Percentiles rank a stretch among this genome's conserved stretches.
Conservation (phyloP, 2,113 vertebrate species). For the Hippolais icterina region DNA sequence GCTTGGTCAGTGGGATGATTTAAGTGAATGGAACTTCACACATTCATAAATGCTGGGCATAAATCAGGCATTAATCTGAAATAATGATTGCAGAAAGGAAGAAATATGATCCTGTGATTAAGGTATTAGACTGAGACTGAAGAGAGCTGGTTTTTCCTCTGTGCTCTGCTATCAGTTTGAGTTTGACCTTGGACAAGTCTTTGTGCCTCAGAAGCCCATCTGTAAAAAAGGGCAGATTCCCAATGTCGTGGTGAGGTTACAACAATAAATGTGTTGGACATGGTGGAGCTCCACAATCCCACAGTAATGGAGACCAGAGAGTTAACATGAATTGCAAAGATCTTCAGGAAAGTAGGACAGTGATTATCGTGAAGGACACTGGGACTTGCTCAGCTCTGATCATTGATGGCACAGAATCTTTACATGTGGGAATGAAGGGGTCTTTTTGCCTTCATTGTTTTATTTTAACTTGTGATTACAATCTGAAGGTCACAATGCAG, state of each 20-base stretch:
- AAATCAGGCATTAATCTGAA: slow-evolving; percentile 3
- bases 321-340: background rate
- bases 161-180: background rate
- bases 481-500: background rate
- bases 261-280: background rate
- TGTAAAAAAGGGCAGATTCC: background rate
- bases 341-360: background rate
- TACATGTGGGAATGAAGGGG: background rate
- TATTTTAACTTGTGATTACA: background rate
- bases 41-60: background rate
- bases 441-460: background rate
- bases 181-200: background rate
- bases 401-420: background rate
- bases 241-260: fast-evolving
- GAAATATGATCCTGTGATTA: background rate
- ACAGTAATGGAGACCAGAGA: background rate
- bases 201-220: background rate
- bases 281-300: background rate
- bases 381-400: background rate
- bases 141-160: background rate
- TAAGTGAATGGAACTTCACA: background rate
- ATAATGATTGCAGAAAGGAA: background rate
- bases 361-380: background rate
- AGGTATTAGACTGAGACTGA: background rate
- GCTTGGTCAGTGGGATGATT: background rate